These are phyloP conservation scores for Phymastichus coffea DNA, from an alignment of 1,140 invertebrate species.

Conservation along the genomic window DNA sequence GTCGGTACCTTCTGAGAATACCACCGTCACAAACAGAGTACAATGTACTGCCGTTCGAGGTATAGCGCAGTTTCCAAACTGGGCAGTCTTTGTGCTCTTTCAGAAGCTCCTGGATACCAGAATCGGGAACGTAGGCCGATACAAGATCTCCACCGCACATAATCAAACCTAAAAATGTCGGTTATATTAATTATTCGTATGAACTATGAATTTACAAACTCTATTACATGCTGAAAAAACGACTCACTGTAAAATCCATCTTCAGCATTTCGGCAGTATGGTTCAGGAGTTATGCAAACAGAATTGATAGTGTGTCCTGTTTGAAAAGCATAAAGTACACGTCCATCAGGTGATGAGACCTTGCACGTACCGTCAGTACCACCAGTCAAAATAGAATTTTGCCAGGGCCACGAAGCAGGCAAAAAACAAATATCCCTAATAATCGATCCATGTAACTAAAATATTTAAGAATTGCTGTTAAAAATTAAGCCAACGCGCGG, in stretches of 20 bases:
- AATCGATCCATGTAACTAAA: conserved; percentile 52
- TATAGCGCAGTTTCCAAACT: conserved; percentile 57
- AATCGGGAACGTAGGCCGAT: conserved; percentile 56
- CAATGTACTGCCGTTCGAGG: conserved; percentile 56
- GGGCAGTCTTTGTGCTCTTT: conserved; percentile 52
- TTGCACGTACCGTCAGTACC: conserved; percentile 55
- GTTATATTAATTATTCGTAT: neutral
- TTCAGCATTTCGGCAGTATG: conserved; percentile 46
- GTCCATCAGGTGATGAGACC: conserved; percentile 54
- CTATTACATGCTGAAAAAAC: neutral
- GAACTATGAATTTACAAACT: neutral
- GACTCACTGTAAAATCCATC: conserved; percentile 56
- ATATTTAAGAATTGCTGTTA: too few relatives aligned
- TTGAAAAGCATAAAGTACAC: conserved; percentile 52
- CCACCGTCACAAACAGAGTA: conserved; percentile 58
- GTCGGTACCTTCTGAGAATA: conserved; percentile 52
- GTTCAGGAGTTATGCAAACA: conserved; percentile 56
- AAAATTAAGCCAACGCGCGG: too few relatives aligned
- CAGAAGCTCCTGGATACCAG: conserved; percentile 53
- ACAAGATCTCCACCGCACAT: conserved; percentile 57
- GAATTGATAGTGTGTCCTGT: conserved; percentile 55
- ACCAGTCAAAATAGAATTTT: conserved; percentile 51
- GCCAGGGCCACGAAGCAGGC: conserved; percentile 57
- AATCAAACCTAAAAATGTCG: conserved; percentile 50
- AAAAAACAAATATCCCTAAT: conserved; percentile 57